Conservation (phyloP, 2,113 vertebrate species). For the Polypterus senegalus region DNA sequence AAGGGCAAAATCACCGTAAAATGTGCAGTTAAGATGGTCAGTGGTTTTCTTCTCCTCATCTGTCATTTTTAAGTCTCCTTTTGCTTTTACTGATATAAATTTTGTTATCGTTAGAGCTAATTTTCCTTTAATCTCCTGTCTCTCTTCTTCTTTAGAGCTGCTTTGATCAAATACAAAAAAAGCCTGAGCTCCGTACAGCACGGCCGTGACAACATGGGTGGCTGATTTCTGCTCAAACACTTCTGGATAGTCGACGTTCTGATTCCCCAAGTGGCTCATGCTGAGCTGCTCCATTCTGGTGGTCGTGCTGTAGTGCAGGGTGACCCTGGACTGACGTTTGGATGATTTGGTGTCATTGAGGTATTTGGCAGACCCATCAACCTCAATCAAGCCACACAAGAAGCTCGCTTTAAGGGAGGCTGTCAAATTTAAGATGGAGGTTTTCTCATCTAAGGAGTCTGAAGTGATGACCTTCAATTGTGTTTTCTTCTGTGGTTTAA, state of each 20-base stretch:
- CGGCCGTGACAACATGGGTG: constrained; percentile 25
- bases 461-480: constrained; percentile 26
- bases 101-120: neutral
- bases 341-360: constrained; percentile 25
- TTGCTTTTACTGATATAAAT: neutral
- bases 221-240: constrained; percentile 23
- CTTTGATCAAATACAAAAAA: constrained; percentile 30
- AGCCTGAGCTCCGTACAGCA: constrained; percentile 25
- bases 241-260: constrained; percentile 19
- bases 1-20: constrained; percentile 11
- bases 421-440: constrained; percentile 17
- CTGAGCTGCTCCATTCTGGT: constrained; percentile 20
- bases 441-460: constrained; percentile 22
- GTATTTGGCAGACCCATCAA: constrained; percentile 24
- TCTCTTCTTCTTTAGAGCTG: constrained; percentile 11
- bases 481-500: constrained; percentile 14
- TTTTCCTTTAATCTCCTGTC: constrained; percentile 4
- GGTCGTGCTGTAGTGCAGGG: constrained; percentile 21
- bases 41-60: neutral
- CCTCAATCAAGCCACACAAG: constrained; percentile 19
- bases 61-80: neutral
- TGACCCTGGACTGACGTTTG: constrained; percentile 22
- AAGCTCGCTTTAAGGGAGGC: constrained; percentile 26
- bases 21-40: constrained; percentile 6
- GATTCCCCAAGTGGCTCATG: constrained; percentile 23